Conservation (phyloP, 1,140 invertebrate genomes). For the Ectropis grisescens region DNA sequence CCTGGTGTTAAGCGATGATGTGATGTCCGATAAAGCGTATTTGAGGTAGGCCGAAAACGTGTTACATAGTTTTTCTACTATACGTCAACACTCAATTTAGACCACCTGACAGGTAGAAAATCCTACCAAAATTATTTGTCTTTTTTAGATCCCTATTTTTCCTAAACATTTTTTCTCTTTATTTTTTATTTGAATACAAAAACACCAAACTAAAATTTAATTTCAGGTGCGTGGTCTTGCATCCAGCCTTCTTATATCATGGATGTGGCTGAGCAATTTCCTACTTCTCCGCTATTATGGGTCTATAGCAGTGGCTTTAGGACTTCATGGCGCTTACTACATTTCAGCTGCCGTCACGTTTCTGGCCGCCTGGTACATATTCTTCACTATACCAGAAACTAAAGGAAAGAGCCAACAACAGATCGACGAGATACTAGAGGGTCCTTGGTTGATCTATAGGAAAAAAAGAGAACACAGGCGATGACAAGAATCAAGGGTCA, state of each 20-base stretch:
- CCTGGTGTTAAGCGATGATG: no score
- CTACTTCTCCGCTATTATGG: constrained; percentile 51
- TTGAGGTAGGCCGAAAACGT: no score
- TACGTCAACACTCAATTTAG: no score
- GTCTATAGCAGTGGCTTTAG: constrained; percentile 34
- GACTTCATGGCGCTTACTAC: constrained; percentile 53
- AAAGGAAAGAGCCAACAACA: constrained; percentile 44
- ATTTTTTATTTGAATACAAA: no score
- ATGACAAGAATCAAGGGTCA: no score
- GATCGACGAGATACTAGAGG: constrained; percentile 34
- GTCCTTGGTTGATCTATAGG: constrained; percentile 25
- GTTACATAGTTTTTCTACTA: no score
- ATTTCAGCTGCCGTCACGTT: constrained; percentile 44
- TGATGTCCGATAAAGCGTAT: no score
- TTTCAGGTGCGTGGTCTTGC: constrained; percentile 45
- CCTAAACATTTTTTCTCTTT: no score
- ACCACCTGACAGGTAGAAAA: no score
- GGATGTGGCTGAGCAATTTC: constrained; percentile 58
- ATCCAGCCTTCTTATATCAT: constrained; percentile 54
- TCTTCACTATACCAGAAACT: constrained; percentile 42
- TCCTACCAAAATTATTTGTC: no score
- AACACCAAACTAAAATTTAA: no score
- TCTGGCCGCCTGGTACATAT: constrained; percentile 35
- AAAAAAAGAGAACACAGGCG: constrained; percentile 7
- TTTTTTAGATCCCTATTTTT: no score